A percentile compares a stretch with the other conserved stretches of the same genome.
Conservation (phyloP, 2,797 vertebrate species). For the Salmo trutta region DNA sequence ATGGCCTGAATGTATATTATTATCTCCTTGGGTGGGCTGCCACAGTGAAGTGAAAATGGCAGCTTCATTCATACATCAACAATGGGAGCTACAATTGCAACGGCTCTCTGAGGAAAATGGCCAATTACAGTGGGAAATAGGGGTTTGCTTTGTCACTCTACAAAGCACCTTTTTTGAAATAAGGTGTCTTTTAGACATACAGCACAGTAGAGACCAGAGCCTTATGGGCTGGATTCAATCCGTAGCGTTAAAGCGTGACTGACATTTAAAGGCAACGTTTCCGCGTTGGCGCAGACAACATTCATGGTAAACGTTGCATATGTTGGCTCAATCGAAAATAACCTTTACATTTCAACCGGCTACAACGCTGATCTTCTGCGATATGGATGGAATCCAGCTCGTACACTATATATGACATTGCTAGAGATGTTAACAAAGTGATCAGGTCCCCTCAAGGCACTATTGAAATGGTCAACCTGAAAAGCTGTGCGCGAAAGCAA, state of each 20-base stretch:
- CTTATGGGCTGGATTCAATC: neutral
- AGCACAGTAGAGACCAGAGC: neutral
- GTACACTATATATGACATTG: too few species aligned
- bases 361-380: too few species aligned
- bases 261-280: too few species aligned
- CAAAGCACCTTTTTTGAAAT: neutral
- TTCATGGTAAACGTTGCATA: too few species aligned
- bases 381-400: too few species aligned
- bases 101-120: neutral
- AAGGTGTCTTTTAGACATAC: neutral
- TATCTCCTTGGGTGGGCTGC: neutral
- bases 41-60: neutral
- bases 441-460: neutral
- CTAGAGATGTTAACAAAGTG: too few species aligned
- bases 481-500: neutral
- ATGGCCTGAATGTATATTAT: constrained; percentile 4
- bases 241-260: too few species aligned
- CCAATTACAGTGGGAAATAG: neutral
- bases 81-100: constrained; percentile 1
- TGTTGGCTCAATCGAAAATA: too few species aligned
- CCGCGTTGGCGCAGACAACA: too few species aligned
- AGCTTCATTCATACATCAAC: constrained; percentile 11
- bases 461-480: neutral
- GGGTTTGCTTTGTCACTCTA: neutral
- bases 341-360: too few species aligned